Conservation (phyloP, 2,797 vertebrate genomes). For the Scolopax bukidnonensis region DNA sequence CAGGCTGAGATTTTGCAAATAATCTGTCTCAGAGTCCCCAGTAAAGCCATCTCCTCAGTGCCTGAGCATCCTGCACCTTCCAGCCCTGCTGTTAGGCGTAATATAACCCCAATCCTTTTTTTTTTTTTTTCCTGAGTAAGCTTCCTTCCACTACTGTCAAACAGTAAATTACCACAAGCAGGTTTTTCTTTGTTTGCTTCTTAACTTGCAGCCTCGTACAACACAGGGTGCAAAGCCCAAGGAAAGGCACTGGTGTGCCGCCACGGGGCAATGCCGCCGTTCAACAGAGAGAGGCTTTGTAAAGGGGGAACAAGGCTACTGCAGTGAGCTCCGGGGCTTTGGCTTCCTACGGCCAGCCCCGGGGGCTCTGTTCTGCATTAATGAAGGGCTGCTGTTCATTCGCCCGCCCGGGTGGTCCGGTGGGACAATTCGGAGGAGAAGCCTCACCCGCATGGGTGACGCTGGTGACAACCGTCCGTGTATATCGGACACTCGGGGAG, state of each 20-base stretch:
- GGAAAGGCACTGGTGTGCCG: constrained; percentile 14
- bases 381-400: constrained; percentile 49
- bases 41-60: background rate
- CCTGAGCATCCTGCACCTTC: background rate
- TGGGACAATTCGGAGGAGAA: background rate
- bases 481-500: background rate
- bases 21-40: background rate
- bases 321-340: constrained; percentile 37
- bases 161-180: background rate
- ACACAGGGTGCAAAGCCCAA: background rate
- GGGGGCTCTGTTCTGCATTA: constrained; percentile 2
- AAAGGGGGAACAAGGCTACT: constrained; percentile 46
- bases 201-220: background rate
- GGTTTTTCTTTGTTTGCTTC: background rate
- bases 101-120: background rate
- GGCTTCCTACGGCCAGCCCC: constrained; percentile 15
- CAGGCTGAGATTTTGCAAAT: constrained; percentile 1
- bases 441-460: fast-evolving
- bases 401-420: background rate
- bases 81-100: background rate
- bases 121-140: background rate
- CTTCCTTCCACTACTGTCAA: background rate
- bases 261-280: background rate
- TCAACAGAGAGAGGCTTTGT: constrained; percentile 62
- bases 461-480: background rate